Evolutionary conservation across 2,113 vertebrate species (phyloP).

Genomic region (Pachyramphus minor): DNA sequence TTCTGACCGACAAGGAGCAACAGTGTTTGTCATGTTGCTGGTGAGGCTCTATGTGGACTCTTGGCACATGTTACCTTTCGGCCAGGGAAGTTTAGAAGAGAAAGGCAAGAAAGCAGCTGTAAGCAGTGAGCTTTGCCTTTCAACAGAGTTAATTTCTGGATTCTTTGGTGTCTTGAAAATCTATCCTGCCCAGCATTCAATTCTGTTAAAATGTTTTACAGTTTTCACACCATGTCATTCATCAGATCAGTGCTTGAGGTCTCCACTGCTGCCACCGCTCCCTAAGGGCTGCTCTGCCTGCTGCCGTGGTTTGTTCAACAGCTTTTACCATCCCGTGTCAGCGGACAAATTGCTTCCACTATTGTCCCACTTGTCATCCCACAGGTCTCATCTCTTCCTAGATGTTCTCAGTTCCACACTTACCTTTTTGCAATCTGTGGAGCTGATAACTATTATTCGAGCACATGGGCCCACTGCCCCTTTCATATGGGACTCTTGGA

Average conservation of each 20-base stretch:
- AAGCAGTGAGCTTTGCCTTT: neutral
- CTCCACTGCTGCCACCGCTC: neutral
- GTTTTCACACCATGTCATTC: neutral
- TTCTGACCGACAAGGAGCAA: neutral
- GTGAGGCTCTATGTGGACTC: neutral
- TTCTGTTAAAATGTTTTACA: neutral
- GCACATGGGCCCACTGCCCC: neutral
- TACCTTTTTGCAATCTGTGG: neutral
- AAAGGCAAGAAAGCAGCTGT: neutral
- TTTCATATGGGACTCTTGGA: neutral
- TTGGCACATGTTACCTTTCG: neutral
- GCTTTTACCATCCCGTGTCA: neutral
- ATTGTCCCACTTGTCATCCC: neutral
- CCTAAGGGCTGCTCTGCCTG: neutral
- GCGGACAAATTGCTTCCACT: neutral
- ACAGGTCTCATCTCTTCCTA: neutral
- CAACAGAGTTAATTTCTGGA: neutral
- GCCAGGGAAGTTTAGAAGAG: neutral
- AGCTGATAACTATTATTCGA: neutral
- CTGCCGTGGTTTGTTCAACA: neutral
- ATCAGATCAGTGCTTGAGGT: neutral
- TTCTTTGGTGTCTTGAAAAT: neutral
- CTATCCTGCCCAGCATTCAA: neutral
- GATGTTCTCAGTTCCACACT: neutral
- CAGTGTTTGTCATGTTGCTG: rapidly evolving